A percentile compares a stretch with the other conserved stretches of the same genome.
These are phyloP conservation scores for Meloidogyne exigua DNA, from an alignment of 1,140 invertebrate genomes.

Conservation along the genomic window DNA sequence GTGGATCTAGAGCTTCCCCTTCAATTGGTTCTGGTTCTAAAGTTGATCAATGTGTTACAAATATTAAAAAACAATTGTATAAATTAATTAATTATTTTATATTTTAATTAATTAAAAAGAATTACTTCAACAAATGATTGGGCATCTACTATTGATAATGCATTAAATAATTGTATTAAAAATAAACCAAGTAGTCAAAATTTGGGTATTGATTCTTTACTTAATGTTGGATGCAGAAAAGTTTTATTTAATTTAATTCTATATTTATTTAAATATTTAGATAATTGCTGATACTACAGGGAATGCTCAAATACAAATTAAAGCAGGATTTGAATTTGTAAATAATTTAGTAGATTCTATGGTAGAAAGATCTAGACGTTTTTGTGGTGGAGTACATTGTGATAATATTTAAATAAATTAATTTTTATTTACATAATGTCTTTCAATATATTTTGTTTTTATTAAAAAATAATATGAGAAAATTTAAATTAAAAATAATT, in stretches of 20 bases:
- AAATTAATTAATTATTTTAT: constrained; percentile 21
- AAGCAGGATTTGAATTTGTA: constrained; percentile 63
- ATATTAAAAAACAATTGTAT: constrained; percentile 62
- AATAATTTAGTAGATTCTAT: constrained; percentile 63
- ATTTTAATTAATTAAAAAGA: constrained; percentile 30
- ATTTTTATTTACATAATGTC: too few species aligned
- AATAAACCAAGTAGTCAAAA: constrained; percentile 61
- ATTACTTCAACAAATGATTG: constrained; percentile 62
- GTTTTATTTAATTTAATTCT: constrained; percentile 32
- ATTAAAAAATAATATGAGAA: too few species aligned
- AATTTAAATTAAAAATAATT: too few species aligned
- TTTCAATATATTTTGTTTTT: too few species aligned
- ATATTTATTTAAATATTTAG: constrained; percentile 30
- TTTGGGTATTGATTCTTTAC: constrained; percentile 61
- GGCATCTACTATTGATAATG: constrained; percentile 59
- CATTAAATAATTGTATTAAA: constrained; percentile 58
- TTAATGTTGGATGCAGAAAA: constrained; percentile 62
- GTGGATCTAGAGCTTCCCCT: constrained; percentile 24
- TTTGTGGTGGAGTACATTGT: constrained; percentile 56
- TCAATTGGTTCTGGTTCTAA: constrained; percentile 38
- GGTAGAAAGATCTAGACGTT: constrained; percentile 61
- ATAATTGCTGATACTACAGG: constrained; percentile 63
- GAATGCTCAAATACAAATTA: constrained; percentile 55
- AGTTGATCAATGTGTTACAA: constrained; percentile 59
- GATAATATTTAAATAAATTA: neutral